A percentile compares a stretch with the other conserved stretches of the same genome.
Evolutionary conservation across 2,888 invertebrate genomes (phyloP).

Genomic region (Watsonalla cultraria): DNA sequence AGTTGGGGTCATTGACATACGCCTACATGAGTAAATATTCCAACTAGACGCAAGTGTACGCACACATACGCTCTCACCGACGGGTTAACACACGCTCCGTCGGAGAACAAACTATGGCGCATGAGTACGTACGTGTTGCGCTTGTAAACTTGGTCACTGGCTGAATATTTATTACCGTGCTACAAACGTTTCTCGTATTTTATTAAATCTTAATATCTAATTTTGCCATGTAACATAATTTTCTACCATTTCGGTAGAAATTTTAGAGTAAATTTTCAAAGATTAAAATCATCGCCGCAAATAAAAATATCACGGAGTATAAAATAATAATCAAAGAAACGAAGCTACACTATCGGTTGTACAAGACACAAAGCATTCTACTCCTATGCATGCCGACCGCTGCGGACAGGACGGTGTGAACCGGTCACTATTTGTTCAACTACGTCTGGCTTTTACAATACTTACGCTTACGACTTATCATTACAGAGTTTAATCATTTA

Average conservation of each 20-base stretch:
- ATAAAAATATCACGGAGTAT: background rate
- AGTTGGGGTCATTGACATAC: no score
- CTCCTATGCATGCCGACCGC: background rate
- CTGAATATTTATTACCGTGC: no score
- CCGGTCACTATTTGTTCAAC: slow-evolving; percentile 29
- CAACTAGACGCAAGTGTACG: background rate
- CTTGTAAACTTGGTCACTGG: no score
- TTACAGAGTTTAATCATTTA: slow-evolving; percentile 31
- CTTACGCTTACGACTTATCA: slow-evolving; percentile 68
- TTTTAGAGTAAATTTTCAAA: background rate
- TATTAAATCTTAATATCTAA: background rate
- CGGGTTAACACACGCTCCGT: no score
- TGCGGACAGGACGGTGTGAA: background rate
- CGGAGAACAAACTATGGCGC: no score
- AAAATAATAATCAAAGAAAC: background rate
- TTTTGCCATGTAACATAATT: background rate
- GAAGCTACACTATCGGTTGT: background rate
- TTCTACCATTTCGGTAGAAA: background rate
- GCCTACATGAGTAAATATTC: background rate
- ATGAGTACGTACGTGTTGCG: no score
- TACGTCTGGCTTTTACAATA: slow-evolving; percentile 48
- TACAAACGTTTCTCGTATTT: no score
- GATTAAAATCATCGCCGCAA: background rate
- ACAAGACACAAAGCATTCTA: background rate
- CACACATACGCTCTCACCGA: no score